phyloP scores from a whole-genome alignment of 2,113 vertebrate species.

The Nothoprocta pentlandii region DNA sequence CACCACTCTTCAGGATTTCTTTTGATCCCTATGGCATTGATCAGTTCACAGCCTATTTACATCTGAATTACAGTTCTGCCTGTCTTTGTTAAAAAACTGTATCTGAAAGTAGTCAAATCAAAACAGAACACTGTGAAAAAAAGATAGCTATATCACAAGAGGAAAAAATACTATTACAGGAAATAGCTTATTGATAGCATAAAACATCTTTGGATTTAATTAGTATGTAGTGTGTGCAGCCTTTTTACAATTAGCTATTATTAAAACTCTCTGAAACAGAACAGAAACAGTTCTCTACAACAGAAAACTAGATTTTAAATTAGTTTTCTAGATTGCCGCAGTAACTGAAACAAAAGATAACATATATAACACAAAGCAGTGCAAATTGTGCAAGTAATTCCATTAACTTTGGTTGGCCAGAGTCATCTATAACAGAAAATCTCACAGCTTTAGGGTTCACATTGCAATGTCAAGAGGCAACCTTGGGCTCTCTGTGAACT shows the following conservation, averaged over 20 bases:
- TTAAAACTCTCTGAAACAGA: neutral
- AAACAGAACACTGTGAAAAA: neutral
- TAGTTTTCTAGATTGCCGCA: neutral
- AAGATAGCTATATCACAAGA: neutral
- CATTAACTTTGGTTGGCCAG: neutral
- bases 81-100: neutral
- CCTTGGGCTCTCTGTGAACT: neutral
- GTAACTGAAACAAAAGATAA: slow-evolving; percentile 6
- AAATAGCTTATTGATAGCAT: slow-evolving; percentile 37
- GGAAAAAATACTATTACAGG: neutral
- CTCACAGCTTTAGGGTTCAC: neutral
- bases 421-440: neutral
- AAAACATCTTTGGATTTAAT: slow-evolving; percentile 37
- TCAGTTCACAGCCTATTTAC: neutral
- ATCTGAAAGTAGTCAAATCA: neutral
- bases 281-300: neutral
- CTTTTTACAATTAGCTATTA: neutral
- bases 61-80: neutral
- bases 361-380: slow-evolving; percentile 13
- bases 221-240: neutral
- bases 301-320: slow-evolving; percentile 17
- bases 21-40: neutral
- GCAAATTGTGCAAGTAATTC: neutral
- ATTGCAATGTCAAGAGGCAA: neutral
- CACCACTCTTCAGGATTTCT: neutral